A percentile compares a stretch with the other conserved stretches of the same genome.
Evolutionary conservation across 1,140 invertebrate genomes (phyloP).

Genomic region (Dolichoris vasculosae): DNA sequence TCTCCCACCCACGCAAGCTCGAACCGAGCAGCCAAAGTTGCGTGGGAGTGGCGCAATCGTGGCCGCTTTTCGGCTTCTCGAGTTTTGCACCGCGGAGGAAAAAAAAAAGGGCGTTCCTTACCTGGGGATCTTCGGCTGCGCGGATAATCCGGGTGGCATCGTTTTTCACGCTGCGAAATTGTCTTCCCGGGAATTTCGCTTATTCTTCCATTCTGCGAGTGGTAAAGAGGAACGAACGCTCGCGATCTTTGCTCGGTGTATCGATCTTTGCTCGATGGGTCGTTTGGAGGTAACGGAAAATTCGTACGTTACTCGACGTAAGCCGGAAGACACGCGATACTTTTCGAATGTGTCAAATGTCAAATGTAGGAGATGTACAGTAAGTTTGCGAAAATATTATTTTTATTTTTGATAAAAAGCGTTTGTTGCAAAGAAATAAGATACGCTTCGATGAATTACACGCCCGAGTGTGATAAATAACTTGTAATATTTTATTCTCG

Average conservation of each 20-base stretch:
- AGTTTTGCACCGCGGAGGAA: too few species aligned
- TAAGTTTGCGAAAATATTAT: too few species aligned
- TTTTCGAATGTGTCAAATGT: too few species aligned
- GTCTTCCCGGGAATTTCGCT: too few species aligned
- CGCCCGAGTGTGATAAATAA: not conserved
- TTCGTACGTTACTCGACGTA: not conserved
- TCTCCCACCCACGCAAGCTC: not conserved
- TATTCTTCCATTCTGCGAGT: too few species aligned
- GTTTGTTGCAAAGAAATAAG: not conserved
- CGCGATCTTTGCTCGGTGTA: too few species aligned
- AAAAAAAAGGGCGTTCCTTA: not conserved
- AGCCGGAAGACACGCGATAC: not conserved
- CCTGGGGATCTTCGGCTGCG: not conserved
- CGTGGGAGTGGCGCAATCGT: not conserved
- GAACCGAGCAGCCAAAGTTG: not conserved
- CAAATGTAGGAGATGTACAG: too few species aligned
- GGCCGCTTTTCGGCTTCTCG: not conserved
- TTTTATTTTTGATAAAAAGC: not conserved
- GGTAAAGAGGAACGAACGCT: too few species aligned
- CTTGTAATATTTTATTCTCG: not conserved
- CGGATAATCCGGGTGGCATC: too few species aligned
- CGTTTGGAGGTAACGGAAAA: not conserved
- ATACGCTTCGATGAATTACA: not conserved
- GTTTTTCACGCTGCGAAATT: too few species aligned
- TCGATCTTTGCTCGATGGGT: not conserved